Conservation (phyloP, 2,797 vertebrate species). For the Microctenopoma steveboyesi region DNA sequence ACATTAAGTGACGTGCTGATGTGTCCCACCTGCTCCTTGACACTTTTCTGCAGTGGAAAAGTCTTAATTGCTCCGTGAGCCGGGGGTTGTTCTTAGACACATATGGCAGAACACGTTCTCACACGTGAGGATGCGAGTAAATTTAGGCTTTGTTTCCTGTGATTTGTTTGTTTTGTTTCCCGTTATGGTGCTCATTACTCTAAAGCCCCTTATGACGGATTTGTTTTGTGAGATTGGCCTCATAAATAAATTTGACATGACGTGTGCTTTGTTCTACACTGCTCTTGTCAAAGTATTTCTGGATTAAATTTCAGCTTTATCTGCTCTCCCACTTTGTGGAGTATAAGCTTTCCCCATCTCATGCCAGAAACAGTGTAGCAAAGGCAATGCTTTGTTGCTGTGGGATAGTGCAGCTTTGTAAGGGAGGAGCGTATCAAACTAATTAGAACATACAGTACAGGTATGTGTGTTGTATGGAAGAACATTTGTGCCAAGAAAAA, state of each 20-base stretch:
- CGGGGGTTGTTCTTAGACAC: neutral
- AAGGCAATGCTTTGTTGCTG: neutral
- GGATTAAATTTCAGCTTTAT: constrained; percentile 25
- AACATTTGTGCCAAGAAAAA: neutral
- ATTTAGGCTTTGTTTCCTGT: constrained; percentile 2
- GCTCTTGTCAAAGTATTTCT: neutral
- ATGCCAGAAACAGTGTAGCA: neutral
- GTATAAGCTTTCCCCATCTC: constrained; percentile 4
- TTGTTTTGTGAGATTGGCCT: constrained; percentile 20
- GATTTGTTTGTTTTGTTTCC: constrained; percentile 25
- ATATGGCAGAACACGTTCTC: neutral
- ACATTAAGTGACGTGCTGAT: constrained; percentile 22
- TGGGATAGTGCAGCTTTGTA: constrained; percentile 1
- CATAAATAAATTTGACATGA: constrained; percentile 26
- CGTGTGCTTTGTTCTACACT: constrained; percentile 5
- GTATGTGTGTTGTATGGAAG: neutral
- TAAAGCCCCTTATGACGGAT: constrained; percentile 2
- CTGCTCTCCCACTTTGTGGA: neutral
- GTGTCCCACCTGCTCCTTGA: constrained; percentile 24
- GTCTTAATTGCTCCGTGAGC: constrained; percentile 35
- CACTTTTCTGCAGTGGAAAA: constrained; percentile 7
- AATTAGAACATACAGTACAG: neutral
- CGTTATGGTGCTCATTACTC: constrained; percentile 8
- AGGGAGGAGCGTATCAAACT: constrained; percentile 11
- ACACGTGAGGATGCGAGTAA: neutral